Percentiles rank a stretch among this genome's conserved stretches.
These are phyloP conservation scores for Trematomus loennbergii DNA, from an alignment of 2,113 vertebrate genomes.

Conservation along the genomic window DNA sequence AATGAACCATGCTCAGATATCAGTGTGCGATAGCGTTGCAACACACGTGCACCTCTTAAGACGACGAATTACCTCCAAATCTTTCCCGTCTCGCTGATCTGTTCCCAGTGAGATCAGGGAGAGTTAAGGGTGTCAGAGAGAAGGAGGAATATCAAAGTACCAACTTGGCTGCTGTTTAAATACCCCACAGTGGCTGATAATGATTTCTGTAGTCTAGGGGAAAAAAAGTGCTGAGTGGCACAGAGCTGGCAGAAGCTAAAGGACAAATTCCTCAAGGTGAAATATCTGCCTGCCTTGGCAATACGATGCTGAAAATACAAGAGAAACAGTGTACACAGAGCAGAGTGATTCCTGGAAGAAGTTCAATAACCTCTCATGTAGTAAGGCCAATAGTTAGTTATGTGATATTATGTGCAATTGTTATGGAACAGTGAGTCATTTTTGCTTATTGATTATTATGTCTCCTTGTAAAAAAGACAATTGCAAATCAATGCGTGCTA, in stretches of 20 bases:
- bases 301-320: conserved; percentile 57
- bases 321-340: conserved; percentile 26
- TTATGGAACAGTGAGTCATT: conserved; percentile 16
- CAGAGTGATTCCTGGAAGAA: not conserved
- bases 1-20: conserved; percentile 22
- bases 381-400: not conserved
- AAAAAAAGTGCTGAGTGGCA: conserved; percentile 80
- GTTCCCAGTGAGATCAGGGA: conserved; percentile 28
- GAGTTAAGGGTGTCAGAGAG: conserved; percentile 56
- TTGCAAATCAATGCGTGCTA: not conserved
- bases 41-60: not conserved
- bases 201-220: conserved; percentile 73
- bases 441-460: not conserved
- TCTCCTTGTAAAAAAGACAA: not conserved
- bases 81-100: conserved; percentile 42
- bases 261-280: conserved; percentile 82
- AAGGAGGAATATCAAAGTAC: conserved; percentile 74
- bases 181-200: conserved; percentile 79
- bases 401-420: not conserved
- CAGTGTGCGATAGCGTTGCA: conserved; percentile 8
- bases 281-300: conserved; percentile 75
- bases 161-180: conserved; percentile 74
- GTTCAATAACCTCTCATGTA: not conserved
- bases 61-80: conserved; percentile 23
- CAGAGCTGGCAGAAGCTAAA: conserved; percentile 74